Percentiles rank a stretch among this genome's conserved stretches.
phyloP scores from a whole-genome alignment of 2,888 invertebrate genomes.

The Boloria euphrosyne region DNA sequence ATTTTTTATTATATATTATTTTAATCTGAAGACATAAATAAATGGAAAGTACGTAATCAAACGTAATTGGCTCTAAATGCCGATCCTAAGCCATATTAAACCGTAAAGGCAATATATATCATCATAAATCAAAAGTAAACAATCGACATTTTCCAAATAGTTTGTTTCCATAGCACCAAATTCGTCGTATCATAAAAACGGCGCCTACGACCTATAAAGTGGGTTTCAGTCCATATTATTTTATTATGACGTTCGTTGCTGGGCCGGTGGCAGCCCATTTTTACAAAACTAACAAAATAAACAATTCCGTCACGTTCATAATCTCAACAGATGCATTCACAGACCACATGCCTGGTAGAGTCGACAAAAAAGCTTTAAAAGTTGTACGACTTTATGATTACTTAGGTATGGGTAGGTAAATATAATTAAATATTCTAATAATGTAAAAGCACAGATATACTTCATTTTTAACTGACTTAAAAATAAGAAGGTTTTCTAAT shows the following conservation, averaged over 20 bases:
- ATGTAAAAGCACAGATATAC: too few relatives aligned
- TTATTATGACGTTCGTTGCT: slow-evolving; percentile 40
- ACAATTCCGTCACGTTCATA: slow-evolving; percentile 50
- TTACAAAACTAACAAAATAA: slow-evolving; percentile 52
- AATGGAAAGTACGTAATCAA: too few relatives aligned
- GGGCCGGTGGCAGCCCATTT: slow-evolving; percentile 43
- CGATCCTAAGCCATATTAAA: background rate
- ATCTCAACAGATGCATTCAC: slow-evolving; percentile 57
- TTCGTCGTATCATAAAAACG: slow-evolving; percentile 30
- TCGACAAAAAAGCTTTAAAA: slow-evolving; percentile 23
- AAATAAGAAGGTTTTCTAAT: too few relatives aligned
- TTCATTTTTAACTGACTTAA: too few relatives aligned
- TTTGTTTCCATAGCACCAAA: slow-evolving; percentile 30
- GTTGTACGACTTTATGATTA: background rate
- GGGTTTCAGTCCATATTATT: slow-evolving; percentile 43
- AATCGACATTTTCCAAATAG: slow-evolving; percentile 23
- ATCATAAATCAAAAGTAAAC: slow-evolving; percentile 12
- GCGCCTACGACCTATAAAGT: slow-evolving; percentile 45
- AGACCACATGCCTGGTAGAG: slow-evolving; percentile 41
- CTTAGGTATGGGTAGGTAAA: too few relatives aligned
- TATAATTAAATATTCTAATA: too few relatives aligned
- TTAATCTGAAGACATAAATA: too few relatives aligned
- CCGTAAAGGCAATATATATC: background rate
- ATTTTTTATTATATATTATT: too few relatives aligned
- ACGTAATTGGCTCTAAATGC: background rate